Conservation (phyloP, 2,113 vertebrate species). For the Orycteropus afer region DNA sequence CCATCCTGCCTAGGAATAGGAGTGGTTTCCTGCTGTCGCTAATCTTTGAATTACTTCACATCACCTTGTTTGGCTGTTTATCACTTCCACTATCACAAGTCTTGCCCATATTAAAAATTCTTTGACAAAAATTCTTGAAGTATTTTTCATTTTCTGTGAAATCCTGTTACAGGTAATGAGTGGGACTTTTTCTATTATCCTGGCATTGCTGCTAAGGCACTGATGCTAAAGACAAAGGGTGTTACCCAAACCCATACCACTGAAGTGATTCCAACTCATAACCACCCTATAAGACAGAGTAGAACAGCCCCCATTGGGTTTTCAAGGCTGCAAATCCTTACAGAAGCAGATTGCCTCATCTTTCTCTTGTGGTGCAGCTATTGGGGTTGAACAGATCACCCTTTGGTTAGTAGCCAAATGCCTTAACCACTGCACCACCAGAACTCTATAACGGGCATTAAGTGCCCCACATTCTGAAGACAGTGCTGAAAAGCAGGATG, state of each 20-base stretch:
- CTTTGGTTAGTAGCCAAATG: too few relatives aligned
- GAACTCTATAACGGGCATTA: too few relatives aligned
- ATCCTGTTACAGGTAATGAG: not conserved
- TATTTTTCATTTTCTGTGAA: not conserved
- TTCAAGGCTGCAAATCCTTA: too few relatives aligned
- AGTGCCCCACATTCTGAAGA: not conserved
- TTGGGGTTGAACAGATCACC: too few relatives aligned
- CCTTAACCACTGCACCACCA: too few relatives aligned
- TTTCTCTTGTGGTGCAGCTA: too few relatives aligned
- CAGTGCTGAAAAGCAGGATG: too few relatives aligned
- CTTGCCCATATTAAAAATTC: not conserved
- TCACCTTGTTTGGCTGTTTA: not conserved
- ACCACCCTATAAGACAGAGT: too few relatives aligned
- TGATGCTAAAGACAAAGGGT: not conserved
- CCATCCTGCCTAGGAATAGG: not conserved
- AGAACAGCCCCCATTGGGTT: too few relatives aligned
- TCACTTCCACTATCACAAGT: not conserved
- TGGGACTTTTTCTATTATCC: not conserved
- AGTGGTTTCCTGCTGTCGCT: rapidly evolving
- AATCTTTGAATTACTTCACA: not conserved
- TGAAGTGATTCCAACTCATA: too few relatives aligned
- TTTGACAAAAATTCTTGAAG: not conserved
- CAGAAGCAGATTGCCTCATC: too few relatives aligned
- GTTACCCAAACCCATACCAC: too few relatives aligned
- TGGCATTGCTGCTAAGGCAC: not conserved